These are phyloP conservation scores for Sarcophaga caerulescens DNA, from an alignment of 2,888 invertebrate species.

Conservation along the genomic window DNA sequence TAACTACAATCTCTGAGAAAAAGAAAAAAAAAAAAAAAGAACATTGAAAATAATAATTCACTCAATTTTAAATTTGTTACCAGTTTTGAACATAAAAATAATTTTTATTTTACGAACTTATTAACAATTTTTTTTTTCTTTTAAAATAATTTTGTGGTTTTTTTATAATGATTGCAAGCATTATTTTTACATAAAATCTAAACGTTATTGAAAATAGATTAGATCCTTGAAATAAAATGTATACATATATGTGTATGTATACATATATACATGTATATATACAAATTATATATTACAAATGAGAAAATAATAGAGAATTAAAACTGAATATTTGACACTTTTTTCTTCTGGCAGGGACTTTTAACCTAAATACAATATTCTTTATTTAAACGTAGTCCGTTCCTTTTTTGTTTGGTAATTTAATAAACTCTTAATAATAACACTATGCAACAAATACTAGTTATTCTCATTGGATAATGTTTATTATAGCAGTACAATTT, in stretches of 20 bases:
- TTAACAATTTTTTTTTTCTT: conserved; percentile 32
- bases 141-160: conserved; percentile 43
- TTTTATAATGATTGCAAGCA: conserved; percentile 64
- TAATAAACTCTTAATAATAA: neutral
- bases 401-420: too few species aligned
- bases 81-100: conserved; percentile 38
- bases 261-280: conserved; percentile 39
- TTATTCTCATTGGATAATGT: too few species aligned
- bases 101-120: conserved; percentile 60
- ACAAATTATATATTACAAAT: conserved; percentile 47
- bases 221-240: conserved; percentile 37
- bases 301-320: conserved; percentile 52
- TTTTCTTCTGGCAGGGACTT: conserved; percentile 21
- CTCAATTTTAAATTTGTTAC: conserved; percentile 59
- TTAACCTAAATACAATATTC: too few species aligned
- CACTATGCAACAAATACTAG: neutral
- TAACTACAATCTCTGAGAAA: conserved; percentile 50
- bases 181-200: conserved; percentile 56
- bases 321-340: conserved; percentile 49
- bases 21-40: conserved; percentile 47
- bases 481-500: too few species aligned
- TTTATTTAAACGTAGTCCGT: too few species aligned
- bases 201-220: conserved; percentile 56
- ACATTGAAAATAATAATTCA: conserved; percentile 44
- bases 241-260: conserved; percentile 44